Percentiles rank a stretch among this genome's conserved stretches.
phyloP scores from a whole-genome alignment of 2,888 invertebrate genomes.

The Brachypterus glaber region DNA sequence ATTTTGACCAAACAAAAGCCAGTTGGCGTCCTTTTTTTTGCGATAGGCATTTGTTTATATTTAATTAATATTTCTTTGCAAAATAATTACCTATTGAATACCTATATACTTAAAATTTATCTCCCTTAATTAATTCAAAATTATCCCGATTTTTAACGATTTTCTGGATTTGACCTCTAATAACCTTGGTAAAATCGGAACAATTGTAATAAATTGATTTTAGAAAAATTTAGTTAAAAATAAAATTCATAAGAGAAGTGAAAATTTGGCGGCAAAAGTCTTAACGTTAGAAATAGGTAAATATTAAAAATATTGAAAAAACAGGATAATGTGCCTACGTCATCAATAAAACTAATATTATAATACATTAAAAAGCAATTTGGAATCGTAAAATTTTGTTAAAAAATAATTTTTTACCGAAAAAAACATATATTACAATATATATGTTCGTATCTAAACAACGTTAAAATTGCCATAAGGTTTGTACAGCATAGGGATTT shows the following conservation, averaged over 20 bases:
- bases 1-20: no score
- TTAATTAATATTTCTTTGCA: no score
- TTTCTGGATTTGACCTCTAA: constrained; percentile 17
- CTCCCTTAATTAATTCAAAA: not conserved
- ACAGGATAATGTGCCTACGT: constrained; percentile 36
- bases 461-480: constrained; percentile 31
- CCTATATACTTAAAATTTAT: no score
- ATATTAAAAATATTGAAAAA: constrained; percentile 22
- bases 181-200: constrained; percentile 14
- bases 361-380: constrained; percentile 21
- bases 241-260: not conserved
- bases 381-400: constrained; percentile 10
- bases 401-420: constrained; percentile 20
- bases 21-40: not conserved
- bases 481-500: constrained; percentile 34
- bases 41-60: no score
- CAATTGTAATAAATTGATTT: not conserved
- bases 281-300: not conserved
- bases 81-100: no score
- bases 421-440: constrained; percentile 26
- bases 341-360: constrained; percentile 37
- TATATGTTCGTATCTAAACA: constrained; percentile 25
- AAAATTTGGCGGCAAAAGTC: constrained; percentile 35
- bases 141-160: constrained; percentile 2
- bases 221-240: not conserved